Base-by-base conservation (phyloP, 37 sponge, comb jelly and placozoan genomes). In the Mnemiopsis leidyi region DNA sequence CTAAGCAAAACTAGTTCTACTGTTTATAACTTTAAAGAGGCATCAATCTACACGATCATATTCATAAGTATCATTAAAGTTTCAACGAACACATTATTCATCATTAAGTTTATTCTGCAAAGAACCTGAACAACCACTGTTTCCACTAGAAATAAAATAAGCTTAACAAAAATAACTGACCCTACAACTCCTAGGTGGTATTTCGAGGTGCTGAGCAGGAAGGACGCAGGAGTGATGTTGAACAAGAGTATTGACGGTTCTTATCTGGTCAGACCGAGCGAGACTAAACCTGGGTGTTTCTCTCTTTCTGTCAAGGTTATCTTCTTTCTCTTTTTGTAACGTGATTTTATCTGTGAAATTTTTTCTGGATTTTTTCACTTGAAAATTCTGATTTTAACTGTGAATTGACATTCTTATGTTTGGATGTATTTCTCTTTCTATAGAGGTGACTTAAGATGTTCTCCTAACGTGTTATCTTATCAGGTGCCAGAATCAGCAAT, bases 201-300 rank as follows among this genome's bases (percentile, higher is more conserved):
- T 40, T 85, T 39, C 61, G 90, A 85, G 3, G 61, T 36, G 61
- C 24, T 85, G 40, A 40, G 90, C 29, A 38, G 90, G 24, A 40
- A 40, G 25, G 90, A 85, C 3, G 24, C 90, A 1, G 90, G 90
- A 23, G 61, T 40, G n/a, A 85, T 85, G 90, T 39, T 85, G 90
- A 85, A 28, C 23, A 28, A 33, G 28, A n/a, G 61, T 20, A 18
- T 33, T 2, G 90, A 85, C 7, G 90, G 90, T 23, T 40, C 38
- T 39, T 85, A 40, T 26, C 90, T 85, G 61, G 90, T 85, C n/a
- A 38, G 90, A 85, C 90, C 90, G n/a, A 85, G 90, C 23, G 90
- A 39, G 29, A 85, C 90, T 2, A 38, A 37, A 39, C 40, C 40
- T 1, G 90, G 90, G 2, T 85, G 90, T 26, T 85, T 32, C 35